Percentiles rank a stretch among this genome's conserved stretches.
phyloP scores from a whole-genome alignment of 2,113 vertebrate species.

The Beaufortia kweichowensis region DNA sequence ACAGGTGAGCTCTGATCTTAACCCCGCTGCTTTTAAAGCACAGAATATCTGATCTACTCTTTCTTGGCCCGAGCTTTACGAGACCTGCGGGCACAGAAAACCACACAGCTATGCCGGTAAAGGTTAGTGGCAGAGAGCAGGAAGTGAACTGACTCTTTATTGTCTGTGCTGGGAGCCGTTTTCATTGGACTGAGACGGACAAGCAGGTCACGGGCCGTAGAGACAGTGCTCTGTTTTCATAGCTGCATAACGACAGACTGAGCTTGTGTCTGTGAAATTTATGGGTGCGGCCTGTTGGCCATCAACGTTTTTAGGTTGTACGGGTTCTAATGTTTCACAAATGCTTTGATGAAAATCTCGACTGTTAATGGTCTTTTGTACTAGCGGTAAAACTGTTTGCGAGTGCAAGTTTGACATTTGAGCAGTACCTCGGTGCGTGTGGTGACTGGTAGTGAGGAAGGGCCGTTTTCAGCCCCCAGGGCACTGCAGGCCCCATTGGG shows the following conservation, averaged over 20 bases:
- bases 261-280: neutral
- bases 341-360: constrained; percentile 21
- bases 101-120: constrained; percentile 19
- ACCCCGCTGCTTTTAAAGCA: neutral
- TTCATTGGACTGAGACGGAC: constrained; percentile 60
- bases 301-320: constrained; percentile 14
- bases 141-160: constrained; percentile 60
- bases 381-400: constrained; percentile 1
- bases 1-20: neutral
- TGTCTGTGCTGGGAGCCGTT: constrained; percentile 57
- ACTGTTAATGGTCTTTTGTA: constrained; percentile 11
- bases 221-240: constrained; percentile 64
- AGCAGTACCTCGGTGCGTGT: constrained; percentile 87
- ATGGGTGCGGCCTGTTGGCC: constrained; percentile 10
- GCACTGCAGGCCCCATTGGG: constrained; percentile 88
- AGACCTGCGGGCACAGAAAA: constrained; percentile 16
- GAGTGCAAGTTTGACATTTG: constrained; percentile 30
- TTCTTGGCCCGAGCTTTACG: constrained; percentile 2
- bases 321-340: constrained; percentile 11
- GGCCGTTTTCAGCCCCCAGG: constrained; percentile 86
- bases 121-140: constrained; percentile 24
- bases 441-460: constrained; percentile 80
- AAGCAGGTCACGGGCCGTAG: constrained; percentile 39
- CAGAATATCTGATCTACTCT: neutral
- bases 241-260: constrained; percentile 55